A percentile compares a stretch with the other conserved stretches of the same genome.
phyloP scores from a whole-genome alignment of 2,113 vertebrate genomes.

The mouse (Mus musculus) region DNA sequence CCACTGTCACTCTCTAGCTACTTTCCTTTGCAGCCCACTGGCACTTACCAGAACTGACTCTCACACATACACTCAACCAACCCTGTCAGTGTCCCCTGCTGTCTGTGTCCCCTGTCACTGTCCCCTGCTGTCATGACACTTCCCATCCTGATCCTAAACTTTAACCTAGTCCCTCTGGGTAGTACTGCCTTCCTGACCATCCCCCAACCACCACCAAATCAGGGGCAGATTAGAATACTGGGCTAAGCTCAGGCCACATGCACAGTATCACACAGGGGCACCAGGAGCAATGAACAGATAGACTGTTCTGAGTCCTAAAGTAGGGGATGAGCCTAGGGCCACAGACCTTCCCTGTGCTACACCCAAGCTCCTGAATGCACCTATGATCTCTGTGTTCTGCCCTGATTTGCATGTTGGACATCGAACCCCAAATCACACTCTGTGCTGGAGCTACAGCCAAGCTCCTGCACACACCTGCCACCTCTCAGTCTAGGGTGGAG shows the following conservation, averaged over 20 bases:
- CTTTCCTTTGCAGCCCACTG: background rate
- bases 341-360: background rate
- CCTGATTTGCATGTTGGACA: background rate
- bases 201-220: background rate
- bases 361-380: background rate
- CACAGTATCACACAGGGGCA: no score
- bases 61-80: background rate
- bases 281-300: background rate
- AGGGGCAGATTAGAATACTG: background rate
- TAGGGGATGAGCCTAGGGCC: no score
- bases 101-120: background rate
- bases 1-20: background rate
- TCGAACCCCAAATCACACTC: background rate
- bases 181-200: background rate
- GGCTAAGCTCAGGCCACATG: background rate
- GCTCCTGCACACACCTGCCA: rapidly evolving
- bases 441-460: background rate
- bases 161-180: background rate
- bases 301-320: background rate
- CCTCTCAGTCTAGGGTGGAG: background rate
- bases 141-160: background rate
- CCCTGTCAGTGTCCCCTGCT: background rate
- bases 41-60: background rate
- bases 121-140: background rate
- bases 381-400: background rate